These are phyloP conservation scores for Tetramorium parvispinum DNA, from an alignment of 1,140 invertebrate genomes.

Conservation along the genomic window DNA sequence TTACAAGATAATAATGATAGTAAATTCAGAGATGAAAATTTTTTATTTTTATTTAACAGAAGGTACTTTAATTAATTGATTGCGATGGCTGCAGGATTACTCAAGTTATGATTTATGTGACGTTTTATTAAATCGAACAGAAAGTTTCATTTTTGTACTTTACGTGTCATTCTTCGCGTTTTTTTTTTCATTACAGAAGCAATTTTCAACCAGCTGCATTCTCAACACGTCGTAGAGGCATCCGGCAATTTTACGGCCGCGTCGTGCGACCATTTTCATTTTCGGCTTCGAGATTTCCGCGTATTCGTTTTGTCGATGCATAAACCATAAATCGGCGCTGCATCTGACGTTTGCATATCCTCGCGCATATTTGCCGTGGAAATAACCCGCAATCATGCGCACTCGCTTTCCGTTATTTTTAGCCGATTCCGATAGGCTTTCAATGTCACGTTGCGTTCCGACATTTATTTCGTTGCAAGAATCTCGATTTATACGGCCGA, in stretches of 20 bases:
- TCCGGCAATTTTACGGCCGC: slow-evolving; percentile 69
- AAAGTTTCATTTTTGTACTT: background rate
- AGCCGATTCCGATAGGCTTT: slow-evolving; percentile 39
- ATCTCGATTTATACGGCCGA: slow-evolving; percentile 18
- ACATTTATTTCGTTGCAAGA: slow-evolving; percentile 35
- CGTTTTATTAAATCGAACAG: background rate
- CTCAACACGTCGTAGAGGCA: slow-evolving; percentile 61
- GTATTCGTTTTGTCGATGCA: slow-evolving; percentile 54
- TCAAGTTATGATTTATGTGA: background rate
- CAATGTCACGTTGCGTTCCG: slow-evolving; percentile 33
- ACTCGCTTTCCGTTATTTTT: slow-evolving; percentile 39
- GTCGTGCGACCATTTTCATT: slow-evolving; percentile 71
- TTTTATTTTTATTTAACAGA: background rate
- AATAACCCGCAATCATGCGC: slow-evolving; percentile 36
- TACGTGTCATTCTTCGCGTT: background rate
- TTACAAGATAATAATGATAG: background rate
- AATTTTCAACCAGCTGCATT: slow-evolving; percentile 21
- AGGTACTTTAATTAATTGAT: background rate
- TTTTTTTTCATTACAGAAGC: slow-evolving; percentile 1
- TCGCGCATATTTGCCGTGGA: slow-evolving; percentile 13
- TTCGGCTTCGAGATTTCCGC: slow-evolving; percentile 54
- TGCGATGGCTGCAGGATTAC: background rate
- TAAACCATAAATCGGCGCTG: slow-evolving; percentile 69
- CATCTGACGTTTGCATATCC: slow-evolving; percentile 66
- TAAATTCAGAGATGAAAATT: background rate